Percentiles rank a stretch among this genome's conserved stretches.
phyloP scores from a whole-genome alignment of 2,888 invertebrate genomes.

The Leptarthrus brevirostris region DNA sequence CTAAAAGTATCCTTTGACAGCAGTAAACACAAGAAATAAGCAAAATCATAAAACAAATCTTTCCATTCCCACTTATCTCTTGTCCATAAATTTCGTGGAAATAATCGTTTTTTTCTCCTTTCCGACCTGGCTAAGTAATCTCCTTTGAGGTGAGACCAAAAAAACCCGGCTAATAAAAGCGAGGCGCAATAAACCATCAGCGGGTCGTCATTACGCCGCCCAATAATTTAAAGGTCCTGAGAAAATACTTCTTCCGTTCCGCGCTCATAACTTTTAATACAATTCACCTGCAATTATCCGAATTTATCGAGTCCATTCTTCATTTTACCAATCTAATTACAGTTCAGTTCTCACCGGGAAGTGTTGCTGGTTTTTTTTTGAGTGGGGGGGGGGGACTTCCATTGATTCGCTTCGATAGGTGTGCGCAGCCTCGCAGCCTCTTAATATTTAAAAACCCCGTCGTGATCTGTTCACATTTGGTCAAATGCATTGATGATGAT shows the following conservation, averaged over 20 bases:
- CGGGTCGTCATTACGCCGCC: constrained; percentile 34
- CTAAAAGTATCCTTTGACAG: too few species aligned
- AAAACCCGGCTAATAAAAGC: constrained; percentile 13
- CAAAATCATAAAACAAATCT: neutral
- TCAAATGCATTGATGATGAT: neutral
- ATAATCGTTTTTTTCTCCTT: neutral
- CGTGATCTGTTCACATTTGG: constrained; percentile 27
- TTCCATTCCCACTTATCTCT: too few species aligned
- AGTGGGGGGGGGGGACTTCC: too few species aligned
- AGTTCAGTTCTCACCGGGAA: constrained; percentile 26
- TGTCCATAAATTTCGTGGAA: constrained; percentile 10
- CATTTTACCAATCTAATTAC: constrained; percentile 46
- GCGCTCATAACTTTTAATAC: constrained; percentile 37
- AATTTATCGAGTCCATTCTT: constrained; percentile 46
- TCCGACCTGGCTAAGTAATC: neutral
- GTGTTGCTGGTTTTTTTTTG: neutral
- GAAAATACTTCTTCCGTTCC: constrained; percentile 29
- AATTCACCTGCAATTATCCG: constrained; percentile 47
- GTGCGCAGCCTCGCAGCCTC: neutral
- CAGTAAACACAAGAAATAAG: neutral
- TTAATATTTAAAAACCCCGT: neutral
- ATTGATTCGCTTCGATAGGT: neutral
- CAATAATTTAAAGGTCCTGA: constrained; percentile 24
- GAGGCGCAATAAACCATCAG: constrained; percentile 33
- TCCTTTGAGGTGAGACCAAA: neutral